Evolutionary conservation across 1,140 invertebrate species (phyloP).

Genomic region (Heliconius nattereri): DNA sequence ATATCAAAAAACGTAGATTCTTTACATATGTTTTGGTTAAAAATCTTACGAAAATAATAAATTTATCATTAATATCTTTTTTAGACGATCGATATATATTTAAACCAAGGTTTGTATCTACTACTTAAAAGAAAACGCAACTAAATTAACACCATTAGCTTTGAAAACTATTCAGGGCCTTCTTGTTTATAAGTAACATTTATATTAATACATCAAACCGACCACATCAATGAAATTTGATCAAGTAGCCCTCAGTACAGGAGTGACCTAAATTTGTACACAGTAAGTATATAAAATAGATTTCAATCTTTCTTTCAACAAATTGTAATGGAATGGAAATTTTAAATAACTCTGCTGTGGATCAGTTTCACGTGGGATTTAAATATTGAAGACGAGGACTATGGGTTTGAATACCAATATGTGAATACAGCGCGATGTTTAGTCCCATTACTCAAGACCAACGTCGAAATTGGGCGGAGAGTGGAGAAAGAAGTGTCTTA

Average conservation of each 20-base stretch:
- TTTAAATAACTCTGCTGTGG: background rate
- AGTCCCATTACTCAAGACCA: too few relatives aligned
- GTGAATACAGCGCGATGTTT: too few relatives aligned
- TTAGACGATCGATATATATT: too few relatives aligned
- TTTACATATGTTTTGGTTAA: too few relatives aligned
- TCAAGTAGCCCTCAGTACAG: background rate
- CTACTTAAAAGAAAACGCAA: background rate
- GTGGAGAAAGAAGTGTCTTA: too few relatives aligned
- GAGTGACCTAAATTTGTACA: background rate
- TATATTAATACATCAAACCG: background rate
- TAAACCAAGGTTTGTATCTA: background rate
- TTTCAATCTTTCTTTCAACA: background rate
- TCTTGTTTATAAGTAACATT: conserved; percentile 4
- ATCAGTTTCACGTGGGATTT: background rate
- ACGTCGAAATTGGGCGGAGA: too few relatives aligned
- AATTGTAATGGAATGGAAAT: background rate
- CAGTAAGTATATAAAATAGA: background rate
- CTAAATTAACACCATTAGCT: conserved; percentile 3
- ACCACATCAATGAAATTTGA: conserved; percentile 10
- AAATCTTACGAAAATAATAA: too few relatives aligned
- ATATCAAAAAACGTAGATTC: too few relatives aligned
- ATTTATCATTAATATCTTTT: too few relatives aligned
- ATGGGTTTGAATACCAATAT: too few relatives aligned
- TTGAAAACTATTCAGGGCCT: background rate
- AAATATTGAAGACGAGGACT: too few relatives aligned